phyloP scores from a whole-genome alignment of 2,888 invertebrate species.

The Seladonia tumulorum region DNA sequence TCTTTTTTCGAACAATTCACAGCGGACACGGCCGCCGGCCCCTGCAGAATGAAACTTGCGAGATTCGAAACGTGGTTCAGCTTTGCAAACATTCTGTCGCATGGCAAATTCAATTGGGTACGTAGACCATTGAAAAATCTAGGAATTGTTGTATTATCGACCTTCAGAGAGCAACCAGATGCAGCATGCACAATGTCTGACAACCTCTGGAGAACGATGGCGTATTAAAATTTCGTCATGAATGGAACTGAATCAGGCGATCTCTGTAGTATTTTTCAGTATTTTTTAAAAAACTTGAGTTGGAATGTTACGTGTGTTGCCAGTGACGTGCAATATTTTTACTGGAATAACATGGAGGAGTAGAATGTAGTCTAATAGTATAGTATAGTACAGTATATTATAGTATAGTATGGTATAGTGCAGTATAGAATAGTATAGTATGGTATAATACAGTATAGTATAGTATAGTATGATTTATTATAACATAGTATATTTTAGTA shows the following conservation, averaged over 20 bases:
- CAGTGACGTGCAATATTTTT: neutral
- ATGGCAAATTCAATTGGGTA: neutral
- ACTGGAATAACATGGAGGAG: neutral
- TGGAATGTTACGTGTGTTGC: neutral
- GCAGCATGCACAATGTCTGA: neutral
- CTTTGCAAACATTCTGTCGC: neutral
- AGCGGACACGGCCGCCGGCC: neutral
- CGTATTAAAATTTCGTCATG: neutral
- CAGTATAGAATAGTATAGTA: too few relatives aligned
- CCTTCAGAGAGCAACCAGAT: neutral
- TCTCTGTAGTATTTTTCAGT: neutral
- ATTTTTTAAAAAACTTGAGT: neutral
- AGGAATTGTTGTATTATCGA: neutral
- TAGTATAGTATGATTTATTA: too few relatives aligned
- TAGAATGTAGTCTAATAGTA: neutral
- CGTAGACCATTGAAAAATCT: neutral
- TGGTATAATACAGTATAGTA: too few relatives aligned
- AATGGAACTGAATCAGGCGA: neutral
- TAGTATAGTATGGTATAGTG: too few relatives aligned
- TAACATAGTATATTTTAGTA: too few relatives aligned
- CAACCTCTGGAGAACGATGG: neutral
- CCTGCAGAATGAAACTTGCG: neutral
- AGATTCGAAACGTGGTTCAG: neutral
- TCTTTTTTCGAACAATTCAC: neutral
- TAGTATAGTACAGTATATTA: too few relatives aligned